These are phyloP conservation scores for Coracopsis vasa DNA, from an alignment of 2,113 vertebrate genomes.

Conservation along the genomic window DNA sequence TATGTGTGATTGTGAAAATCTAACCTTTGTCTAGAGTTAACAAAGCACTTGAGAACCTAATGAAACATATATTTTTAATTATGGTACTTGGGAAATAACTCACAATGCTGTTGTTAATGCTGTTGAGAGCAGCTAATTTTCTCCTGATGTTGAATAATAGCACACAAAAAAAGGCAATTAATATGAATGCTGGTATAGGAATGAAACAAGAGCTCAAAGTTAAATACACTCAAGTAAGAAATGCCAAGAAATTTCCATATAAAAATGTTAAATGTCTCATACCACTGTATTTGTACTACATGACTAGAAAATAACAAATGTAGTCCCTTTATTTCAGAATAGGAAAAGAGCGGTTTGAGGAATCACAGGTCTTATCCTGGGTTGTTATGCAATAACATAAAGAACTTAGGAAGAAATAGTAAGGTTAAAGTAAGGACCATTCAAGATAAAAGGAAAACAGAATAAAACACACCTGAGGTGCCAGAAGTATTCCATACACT, in stretches of 20 bases:
- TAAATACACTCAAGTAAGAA: neutral
- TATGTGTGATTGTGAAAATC: neutral
- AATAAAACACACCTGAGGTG: neutral
- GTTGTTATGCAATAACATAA: neutral
- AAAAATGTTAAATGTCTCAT: neutral
- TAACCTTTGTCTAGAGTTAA: conserved; percentile 6
- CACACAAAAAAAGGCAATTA: neutral
- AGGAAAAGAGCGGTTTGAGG: neutral
- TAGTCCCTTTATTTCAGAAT: neutral
- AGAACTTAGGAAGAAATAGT: neutral
- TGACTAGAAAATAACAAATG: neutral
- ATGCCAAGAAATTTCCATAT: neutral
- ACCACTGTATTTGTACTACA: neutral
- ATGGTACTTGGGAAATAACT: conserved; percentile 19
- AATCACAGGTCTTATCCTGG: neutral
- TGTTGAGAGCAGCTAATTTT: conserved; percentile 5
- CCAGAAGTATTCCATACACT: neutral
- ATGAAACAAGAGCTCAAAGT: neutral
- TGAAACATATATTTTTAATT: conserved; percentile 38
- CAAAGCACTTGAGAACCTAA: neutral
- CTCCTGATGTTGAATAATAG: neutral
- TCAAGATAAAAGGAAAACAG: neutral
- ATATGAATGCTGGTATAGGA: neutral
- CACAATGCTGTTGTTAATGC: neutral
- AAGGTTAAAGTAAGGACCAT: neutral